Conservation (phyloP, 2,797 vertebrate species). For the Lithobates pipiens region DNA sequence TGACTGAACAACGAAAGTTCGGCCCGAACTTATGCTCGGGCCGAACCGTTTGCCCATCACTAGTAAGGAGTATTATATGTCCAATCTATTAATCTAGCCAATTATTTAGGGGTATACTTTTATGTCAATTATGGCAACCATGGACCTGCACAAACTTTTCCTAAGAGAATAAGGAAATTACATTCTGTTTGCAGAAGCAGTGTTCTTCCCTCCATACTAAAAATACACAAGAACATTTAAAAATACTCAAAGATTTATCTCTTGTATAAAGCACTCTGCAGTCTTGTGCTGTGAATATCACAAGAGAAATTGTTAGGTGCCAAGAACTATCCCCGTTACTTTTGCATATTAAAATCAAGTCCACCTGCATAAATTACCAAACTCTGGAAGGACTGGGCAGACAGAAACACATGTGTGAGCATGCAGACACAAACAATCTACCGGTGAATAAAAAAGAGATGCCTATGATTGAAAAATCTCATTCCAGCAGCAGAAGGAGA, state of each 20-base stretch:
- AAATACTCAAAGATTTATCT: conserved; percentile 24
- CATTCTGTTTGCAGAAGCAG: conserved; percentile 14
- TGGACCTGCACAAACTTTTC: not conserved
- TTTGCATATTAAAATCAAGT: conserved; percentile 12
- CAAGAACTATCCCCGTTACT: conserved; percentile 2
- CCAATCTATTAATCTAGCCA: no score
- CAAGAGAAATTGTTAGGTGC: not conserved
- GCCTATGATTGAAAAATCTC: conserved; percentile 41
- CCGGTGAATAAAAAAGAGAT: conserved; percentile 25
- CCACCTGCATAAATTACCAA: not conserved
- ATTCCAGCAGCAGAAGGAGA: conserved; percentile 16
- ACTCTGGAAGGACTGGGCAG: not conserved
- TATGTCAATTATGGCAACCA: not conserved
- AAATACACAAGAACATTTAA: conserved; percentile 17
- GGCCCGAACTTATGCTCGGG: no score
- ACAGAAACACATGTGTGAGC: not conserved
- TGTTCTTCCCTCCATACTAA: conserved; percentile 12
- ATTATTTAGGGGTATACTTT: not conserved
- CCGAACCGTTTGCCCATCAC: no score
- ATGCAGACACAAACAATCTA: conserved; percentile 17
- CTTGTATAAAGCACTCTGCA: not conserved
- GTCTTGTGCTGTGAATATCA: not conserved
- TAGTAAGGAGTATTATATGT: no score
- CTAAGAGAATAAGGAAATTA: not conserved
- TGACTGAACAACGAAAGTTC: no score